Evolutionary conservation across 2,113 vertebrate species (phyloP).

Genomic region (Mastomys natalensis): DNA sequence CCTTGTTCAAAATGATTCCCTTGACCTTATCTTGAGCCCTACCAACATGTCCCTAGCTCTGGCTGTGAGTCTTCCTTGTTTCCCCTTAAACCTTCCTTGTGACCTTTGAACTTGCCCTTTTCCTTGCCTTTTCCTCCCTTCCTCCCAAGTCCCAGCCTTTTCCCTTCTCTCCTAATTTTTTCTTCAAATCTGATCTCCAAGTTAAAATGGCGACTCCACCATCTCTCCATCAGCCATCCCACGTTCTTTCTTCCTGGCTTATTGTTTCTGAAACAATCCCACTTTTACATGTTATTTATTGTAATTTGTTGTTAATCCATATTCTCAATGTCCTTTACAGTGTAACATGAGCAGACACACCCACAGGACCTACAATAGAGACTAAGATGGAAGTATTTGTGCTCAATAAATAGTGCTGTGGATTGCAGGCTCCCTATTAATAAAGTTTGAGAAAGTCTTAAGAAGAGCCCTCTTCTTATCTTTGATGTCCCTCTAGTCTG

Average conservation of each 20-base stretch:
- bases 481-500: neutral
- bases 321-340: neutral
- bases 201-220: neutral
- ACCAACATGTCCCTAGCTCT: too few relatives aligned
- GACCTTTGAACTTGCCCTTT: neutral
- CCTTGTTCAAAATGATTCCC: neutral
- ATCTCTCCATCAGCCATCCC: neutral
- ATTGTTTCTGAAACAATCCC: neutral
- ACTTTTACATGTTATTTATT: neutral
- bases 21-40: neutral
- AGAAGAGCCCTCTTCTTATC: neutral
- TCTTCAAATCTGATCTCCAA: neutral
- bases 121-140: neutral
- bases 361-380: neutral
- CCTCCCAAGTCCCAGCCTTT: neutral
- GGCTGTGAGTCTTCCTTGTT: neutral
- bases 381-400: neutral
- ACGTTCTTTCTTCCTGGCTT: neutral
- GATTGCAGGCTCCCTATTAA: neutral
- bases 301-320: neutral
- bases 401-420: neutral
- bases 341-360: too few relatives aligned
- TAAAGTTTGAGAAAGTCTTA: neutral
- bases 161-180: neutral
- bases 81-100: neutral